Percentiles rank a stretch among this genome's conserved stretches.
phyloP scores from a whole-genome alignment of 2,888 invertebrate species.

The Trachelus iudaicus region DNA sequence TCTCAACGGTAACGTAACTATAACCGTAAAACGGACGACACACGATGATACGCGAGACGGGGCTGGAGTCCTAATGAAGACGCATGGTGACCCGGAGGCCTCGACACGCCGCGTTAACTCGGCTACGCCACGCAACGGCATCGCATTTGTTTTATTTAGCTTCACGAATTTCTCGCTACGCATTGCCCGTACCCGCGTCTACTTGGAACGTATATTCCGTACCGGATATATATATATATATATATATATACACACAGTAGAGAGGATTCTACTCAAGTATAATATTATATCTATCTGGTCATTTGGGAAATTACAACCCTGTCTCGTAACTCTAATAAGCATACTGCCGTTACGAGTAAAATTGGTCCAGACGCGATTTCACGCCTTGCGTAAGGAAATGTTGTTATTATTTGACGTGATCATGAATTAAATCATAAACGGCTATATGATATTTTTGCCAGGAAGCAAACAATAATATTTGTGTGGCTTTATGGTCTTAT shows the following conservation, averaged over 20 bases:
- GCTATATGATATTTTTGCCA: not conserved
- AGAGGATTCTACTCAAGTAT: not conserved
- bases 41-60: conserved; percentile 32
- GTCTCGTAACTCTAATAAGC: not conserved
- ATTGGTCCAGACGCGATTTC: not conserved
- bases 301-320: not conserved
- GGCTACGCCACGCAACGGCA: conserved; percentile 19
- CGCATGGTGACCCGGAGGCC: conserved; percentile 39
- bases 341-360: not conserved
- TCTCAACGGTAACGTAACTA: conserved; percentile 5
- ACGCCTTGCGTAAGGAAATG: not conserved
- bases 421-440: not conserved
- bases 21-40: conserved; percentile 37
- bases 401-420: not conserved
- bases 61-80: conserved; percentile 43
- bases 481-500: not conserved
- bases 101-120: conserved; percentile 33
- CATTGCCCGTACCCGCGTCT: not conserved
- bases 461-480: not conserved
- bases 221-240: not conserved
- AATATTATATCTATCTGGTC: not conserved
- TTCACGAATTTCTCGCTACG: conserved; percentile 12
- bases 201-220: not conserved
- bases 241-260: not conserved
- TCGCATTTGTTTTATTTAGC: conserved; percentile 22